Percentiles rank a stretch among this genome's conserved stretches.
Evolutionary conservation across 2,113 vertebrate species (phyloP).

Genomic region (Poeciliopsis turrubarensis): DNA sequence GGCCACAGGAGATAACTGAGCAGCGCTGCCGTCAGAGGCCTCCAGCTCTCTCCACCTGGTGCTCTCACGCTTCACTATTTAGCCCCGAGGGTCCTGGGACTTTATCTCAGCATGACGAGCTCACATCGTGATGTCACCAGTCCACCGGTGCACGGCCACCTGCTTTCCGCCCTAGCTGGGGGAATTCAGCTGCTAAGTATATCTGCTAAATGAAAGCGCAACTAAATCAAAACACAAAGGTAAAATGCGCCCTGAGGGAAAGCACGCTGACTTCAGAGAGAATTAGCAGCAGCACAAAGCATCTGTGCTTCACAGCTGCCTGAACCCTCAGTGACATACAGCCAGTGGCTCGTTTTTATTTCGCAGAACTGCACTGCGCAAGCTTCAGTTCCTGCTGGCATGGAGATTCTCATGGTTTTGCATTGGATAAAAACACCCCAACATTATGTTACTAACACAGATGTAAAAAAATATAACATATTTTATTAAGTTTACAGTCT

Average conservation of each 20-base stretch:
- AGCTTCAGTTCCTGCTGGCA: not conserved
- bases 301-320: slow-evolving; percentile 56
- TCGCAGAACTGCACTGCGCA: not conserved
- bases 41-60: slow-evolving; percentile 69
- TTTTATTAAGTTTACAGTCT: no score
- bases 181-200: slow-evolving; percentile 80
- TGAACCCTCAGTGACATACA: slow-evolving; percentile 49
- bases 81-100: slow-evolving; percentile 40
- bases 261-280: slow-evolving; percentile 64
- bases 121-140: slow-evolving; percentile 76
- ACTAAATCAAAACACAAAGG: slow-evolving; percentile 72
- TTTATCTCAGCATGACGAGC: slow-evolving; percentile 67
- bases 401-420: not conserved
- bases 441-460: not conserved
- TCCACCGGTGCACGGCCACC: slow-evolving; percentile 67
- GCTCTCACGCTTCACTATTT: slow-evolving; percentile 63
- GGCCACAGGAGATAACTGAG: slow-evolving; percentile 63
- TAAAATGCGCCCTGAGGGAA: slow-evolving; percentile 36
- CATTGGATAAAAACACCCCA: not conserved
- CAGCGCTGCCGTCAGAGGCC: slow-evolving; percentile 44
- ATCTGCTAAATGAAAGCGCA: slow-evolving; percentile 66
- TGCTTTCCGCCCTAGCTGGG: slow-evolving; percentile 71
- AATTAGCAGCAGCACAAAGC: slow-evolving; percentile 46
- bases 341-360: not conserved
- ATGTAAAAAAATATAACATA: no score